Evolutionary conservation across 2,797 vertebrate genomes (phyloP).

Genomic region (Tolypeutes matacus): DNA sequence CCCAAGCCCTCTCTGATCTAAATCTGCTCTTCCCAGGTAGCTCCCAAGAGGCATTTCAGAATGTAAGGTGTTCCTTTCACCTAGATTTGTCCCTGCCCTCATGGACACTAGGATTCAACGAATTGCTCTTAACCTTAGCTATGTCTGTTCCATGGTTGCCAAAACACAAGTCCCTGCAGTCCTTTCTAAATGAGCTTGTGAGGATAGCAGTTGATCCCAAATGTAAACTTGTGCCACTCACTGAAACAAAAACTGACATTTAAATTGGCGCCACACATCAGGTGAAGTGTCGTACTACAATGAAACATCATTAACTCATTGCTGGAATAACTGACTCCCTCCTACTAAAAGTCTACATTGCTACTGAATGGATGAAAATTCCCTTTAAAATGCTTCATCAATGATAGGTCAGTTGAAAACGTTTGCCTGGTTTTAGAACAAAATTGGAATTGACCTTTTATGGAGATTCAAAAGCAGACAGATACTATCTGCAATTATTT

Average conservation of each 20-base stretch:
- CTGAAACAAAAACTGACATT: background rate
- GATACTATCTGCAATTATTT: slow-evolving; percentile 80
- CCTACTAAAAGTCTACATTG: background rate
- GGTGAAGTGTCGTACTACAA: background rate
- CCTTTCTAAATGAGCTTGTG: background rate
- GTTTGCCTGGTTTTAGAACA: slow-evolving; percentile 74
- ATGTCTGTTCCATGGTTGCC: background rate
- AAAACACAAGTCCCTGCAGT: background rate
- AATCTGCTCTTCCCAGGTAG: background rate
- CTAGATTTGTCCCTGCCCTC: background rate
- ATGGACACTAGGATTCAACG: background rate
- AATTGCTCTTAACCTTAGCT: background rate
- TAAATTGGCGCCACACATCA: background rate
- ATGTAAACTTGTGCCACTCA: background rate
- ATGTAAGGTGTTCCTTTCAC: background rate
- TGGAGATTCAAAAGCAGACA: slow-evolving; percentile 71
- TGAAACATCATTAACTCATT: background rate
- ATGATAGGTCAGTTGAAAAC: slow-evolving; percentile 30
- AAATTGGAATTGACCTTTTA: slow-evolving; percentile 78
- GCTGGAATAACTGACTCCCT: background rate
- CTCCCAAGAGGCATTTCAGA: background rate
- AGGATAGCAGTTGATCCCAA: background rate
- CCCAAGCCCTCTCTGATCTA: background rate
- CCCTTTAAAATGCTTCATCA: background rate
- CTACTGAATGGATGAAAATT: background rate